These are phyloP conservation scores for Pluvialis apricaria DNA, from an alignment of 2,113 vertebrate species.

Conservation along the genomic window DNA sequence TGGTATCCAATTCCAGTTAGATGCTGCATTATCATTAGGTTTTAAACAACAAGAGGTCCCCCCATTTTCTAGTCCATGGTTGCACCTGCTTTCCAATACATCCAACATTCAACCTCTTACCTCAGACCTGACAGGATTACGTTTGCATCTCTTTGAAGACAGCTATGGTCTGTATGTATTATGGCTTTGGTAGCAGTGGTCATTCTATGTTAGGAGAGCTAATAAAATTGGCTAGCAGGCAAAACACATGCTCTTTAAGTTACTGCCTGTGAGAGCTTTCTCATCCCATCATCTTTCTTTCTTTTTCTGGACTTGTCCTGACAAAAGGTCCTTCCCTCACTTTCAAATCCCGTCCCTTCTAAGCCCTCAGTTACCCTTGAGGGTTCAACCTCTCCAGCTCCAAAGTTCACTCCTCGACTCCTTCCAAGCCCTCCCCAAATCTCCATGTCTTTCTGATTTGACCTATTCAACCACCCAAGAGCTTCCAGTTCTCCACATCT, in stretches of 20 bases:
- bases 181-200: not conserved
- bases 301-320: not conserved
- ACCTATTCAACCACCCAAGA: not conserved
- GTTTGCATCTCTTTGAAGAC: accelerated
- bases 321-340: not conserved
- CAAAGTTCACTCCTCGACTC: not conserved
- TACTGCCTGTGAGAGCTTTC: not conserved
- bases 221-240: not conserved
- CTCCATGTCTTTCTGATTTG: not conserved
- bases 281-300: not conserved
- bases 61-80: not conserved
- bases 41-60: not conserved
- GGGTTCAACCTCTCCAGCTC: not conserved
- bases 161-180: not conserved
- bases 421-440: not conserved
- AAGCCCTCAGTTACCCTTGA: not conserved
- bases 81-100: not conserved
- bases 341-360: not conserved
- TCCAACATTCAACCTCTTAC: not conserved
- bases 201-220: not conserved
- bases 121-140: not conserved
- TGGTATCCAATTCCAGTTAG: not conserved
- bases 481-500: not conserved
- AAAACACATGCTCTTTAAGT: not conserved
- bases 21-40: not conserved